Percentiles rank a stretch among this genome's conserved stretches.
These are phyloP conservation scores for Calosoma granatense DNA, from an alignment of 1,140 invertebrate species.

Conservation along the genomic window DNA sequence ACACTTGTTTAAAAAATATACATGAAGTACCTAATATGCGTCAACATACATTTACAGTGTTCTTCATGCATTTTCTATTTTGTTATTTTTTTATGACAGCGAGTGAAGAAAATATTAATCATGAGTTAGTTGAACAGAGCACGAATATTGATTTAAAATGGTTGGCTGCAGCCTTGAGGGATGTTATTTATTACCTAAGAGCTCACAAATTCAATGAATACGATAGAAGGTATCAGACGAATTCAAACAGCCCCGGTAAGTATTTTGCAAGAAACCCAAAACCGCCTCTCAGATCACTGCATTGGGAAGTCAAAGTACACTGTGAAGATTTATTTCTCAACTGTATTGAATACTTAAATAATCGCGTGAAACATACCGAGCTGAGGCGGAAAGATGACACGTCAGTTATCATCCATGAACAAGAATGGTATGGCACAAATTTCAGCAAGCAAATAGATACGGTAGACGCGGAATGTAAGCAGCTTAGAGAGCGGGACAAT, in stretches of 20 bases:
- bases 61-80: too few species aligned
- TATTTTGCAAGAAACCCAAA: conserved; percentile 41
- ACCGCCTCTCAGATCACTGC: conserved; percentile 41
- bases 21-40: too few species aligned
- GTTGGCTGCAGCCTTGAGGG: conserved; percentile 32
- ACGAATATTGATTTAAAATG: too few species aligned
- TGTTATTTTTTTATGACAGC: too few species aligned
- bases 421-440: conserved; percentile 32
- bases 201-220: conserved; percentile 52
- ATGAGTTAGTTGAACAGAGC: too few species aligned
- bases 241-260: conserved; percentile 20
- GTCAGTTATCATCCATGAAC: conserved; percentile 35
- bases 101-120: too few species aligned
- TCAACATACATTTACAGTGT: too few species aligned
- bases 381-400: conserved; percentile 41
- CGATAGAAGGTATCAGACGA: conserved; percentile 40
- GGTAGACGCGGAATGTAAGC: conserved; percentile 39
- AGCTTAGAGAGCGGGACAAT: conserved; percentile 34
- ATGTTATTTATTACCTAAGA: conserved; percentile 49
- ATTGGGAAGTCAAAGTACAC: conserved; percentile 49
- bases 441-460: conserved; percentile 31
- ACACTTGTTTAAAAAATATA: too few species aligned
- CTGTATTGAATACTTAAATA: conserved; percentile 45
- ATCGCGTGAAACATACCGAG: conserved; percentile 17
- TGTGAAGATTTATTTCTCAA: conserved; percentile 40